Evolutionary conservation across 2,888 invertebrate species (phyloP), one percentile per base, ranked within the genome.

Genomic region (Digitonthophagus gazella): DNA sequence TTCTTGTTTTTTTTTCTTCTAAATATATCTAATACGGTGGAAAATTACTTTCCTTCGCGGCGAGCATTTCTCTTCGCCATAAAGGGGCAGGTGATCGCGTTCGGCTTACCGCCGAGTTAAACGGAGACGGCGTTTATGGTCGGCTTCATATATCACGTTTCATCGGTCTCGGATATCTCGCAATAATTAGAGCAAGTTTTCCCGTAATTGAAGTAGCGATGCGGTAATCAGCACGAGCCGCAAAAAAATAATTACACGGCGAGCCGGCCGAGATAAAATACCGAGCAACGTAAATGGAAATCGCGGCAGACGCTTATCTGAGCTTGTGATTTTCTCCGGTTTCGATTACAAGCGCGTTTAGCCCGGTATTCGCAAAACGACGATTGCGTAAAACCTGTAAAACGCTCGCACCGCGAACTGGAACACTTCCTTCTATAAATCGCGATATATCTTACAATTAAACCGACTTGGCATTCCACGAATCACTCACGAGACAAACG

Each of bases 141-240:
- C 19, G n/a, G 20, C 19, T 16, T 61, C 61, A 61, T 61, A 61
- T 61, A 61, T 61, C 61, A 61, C 61, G 61, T 61, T 61, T 61
- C 61, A 61, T 61, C 20, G 61, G 19, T 61, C 20, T 20, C 20
- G 20, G 61, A 61, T 61, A 61, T 61, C 61, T 44, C 28, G 20
- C 61, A 61, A 61, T 61, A 61, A 61, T 61, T 61, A 20, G 61
- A 61, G 61, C 61, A 61, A 61, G 61, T 61, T 61, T 44, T 61
- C 61, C 61, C 61, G 20, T 61, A 61, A 61, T 61, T 61, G 61
- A 61, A 61, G 20, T 44, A 61, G 61, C 18, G 61, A 20, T 61
- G 61, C 61, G 61, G 61, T 61, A 61, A 61, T 61, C 61, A 20
- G 61, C 61, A 61, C 61, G 28, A 44, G 28, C 28, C 28, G 28